These are phyloP conservation scores for Casuarius casuarius DNA, from an alignment of 2,113 vertebrate genomes.

Conservation along the genomic window DNA sequence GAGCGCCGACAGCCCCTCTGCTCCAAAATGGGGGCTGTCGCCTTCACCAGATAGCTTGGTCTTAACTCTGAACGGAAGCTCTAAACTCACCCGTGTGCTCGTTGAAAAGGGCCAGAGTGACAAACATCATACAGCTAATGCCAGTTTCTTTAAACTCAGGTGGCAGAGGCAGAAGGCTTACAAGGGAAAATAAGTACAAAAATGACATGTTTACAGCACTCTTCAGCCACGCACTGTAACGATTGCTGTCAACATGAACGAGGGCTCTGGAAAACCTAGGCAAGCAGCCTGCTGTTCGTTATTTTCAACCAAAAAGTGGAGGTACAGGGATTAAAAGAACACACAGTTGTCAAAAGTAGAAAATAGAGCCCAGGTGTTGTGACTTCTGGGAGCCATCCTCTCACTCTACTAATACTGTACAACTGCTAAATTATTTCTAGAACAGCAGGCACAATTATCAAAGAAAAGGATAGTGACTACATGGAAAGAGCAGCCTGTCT, in stretches of 20 bases:
- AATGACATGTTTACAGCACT: background rate
- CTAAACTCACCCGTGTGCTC: background rate
- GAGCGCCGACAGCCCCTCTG: too few species aligned
- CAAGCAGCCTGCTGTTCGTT: background rate
- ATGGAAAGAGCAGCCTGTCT: fast-evolving
- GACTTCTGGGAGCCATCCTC: background rate
- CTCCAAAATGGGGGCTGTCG: background rate
- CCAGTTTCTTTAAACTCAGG: background rate
- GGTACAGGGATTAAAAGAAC: background rate
- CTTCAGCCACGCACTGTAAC: background rate
- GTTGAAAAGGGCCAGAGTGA: background rate
- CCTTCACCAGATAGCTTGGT: fast-evolving
- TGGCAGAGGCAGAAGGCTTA: background rate
- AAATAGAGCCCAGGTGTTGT: background rate
- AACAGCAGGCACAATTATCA: background rate
- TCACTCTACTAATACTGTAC: fast-evolving
- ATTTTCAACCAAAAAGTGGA: background rate
- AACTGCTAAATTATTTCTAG: background rate
- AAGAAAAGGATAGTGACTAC: background rate
- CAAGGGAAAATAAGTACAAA: background rate
- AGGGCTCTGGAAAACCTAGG: background rate
- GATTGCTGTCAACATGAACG: fast-evolving
- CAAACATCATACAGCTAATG: fast-evolving
- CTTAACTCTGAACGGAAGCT: fast-evolving
- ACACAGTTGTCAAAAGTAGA: background rate